These are phyloP conservation scores for Dermolepida albohirtum DNA, from an alignment of 2,888 invertebrate genomes.

Conservation along the genomic window DNA sequence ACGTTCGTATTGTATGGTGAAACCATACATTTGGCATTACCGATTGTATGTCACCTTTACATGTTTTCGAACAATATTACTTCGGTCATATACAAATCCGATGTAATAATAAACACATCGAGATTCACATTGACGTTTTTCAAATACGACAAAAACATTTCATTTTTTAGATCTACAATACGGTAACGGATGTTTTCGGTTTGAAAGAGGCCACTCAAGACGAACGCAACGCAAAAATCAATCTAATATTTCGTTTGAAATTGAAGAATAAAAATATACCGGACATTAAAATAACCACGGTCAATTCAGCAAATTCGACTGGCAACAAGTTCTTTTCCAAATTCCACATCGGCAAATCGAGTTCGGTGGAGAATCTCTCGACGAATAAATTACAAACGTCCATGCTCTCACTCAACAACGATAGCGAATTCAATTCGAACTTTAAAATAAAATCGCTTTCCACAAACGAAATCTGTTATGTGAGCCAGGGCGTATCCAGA, in stretches of 20 bases:
- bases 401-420: constrained; percentile 44
- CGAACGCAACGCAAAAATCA: constrained; percentile 61
- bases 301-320: constrained; percentile 54
- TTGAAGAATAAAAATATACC: constrained; percentile 57
- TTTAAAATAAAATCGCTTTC: constrained; percentile 64
- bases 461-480: constrained; percentile 65
- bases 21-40: no score
- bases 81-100: no score
- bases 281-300: constrained; percentile 61
- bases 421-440: constrained; percentile 51
- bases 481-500: constrained; percentile 56
- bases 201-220: constrained; percentile 62
- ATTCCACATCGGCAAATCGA: constrained; percentile 65
- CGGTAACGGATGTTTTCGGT: constrained; percentile 67
- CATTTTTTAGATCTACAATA: constrained; percentile 64
- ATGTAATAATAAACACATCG: no score
- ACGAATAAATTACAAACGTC: constrained; percentile 49
- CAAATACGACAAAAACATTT: not conserved
- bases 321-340: constrained; percentile 66
- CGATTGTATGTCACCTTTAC: no score
- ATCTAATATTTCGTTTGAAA: constrained; percentile 66
- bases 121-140: no score
- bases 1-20: no score
- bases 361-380: constrained; percentile 66
- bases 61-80: no score